These are phyloP conservation scores for Conops quadrifasciatus DNA, from an alignment of 2,888 invertebrate species.

Conservation along the genomic window DNA sequence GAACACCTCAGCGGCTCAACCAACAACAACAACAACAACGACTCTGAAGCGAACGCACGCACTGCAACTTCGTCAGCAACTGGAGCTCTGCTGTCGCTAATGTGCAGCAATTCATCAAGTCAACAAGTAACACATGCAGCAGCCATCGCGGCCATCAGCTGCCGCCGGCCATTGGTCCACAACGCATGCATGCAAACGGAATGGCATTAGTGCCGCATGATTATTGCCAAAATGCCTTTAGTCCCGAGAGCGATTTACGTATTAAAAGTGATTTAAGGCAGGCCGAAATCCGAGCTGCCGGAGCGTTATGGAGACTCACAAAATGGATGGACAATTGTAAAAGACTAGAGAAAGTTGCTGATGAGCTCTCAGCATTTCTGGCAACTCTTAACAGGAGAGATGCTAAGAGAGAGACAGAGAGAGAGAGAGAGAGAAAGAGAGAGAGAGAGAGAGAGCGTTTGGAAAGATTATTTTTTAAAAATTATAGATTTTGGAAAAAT, in stretches of 20 bases:
- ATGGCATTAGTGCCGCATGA: constrained; percentile 12
- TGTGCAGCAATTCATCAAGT: constrained; percentile 28
- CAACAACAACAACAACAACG: no score
- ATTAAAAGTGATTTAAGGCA: neutral
- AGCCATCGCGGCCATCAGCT: neutral
- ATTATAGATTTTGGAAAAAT: no score
- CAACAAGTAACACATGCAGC: constrained; percentile 14
- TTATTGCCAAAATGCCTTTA: neutral
- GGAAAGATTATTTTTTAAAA: no score
- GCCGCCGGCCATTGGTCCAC: neutral
- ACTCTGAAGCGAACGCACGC: neutral
- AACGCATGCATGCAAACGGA: neutral
- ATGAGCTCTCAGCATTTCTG: no score
- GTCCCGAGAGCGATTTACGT: constrained; percentile 4
- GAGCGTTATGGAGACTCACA: neutral
- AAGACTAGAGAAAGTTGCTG: neutral
- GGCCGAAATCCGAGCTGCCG: neutral
- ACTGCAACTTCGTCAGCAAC: constrained; percentile 9
- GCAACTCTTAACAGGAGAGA: no score
- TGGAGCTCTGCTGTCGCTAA: constrained; percentile 8
- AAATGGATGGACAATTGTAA: neutral
- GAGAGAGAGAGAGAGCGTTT: no score
- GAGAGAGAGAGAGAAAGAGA: no score
- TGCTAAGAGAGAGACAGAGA: no score
- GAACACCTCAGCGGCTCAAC: neutral